Base-by-base conservation (phyloP, 2,888 invertebrate genomes). In the Agrotis exclamationis region DNA sequence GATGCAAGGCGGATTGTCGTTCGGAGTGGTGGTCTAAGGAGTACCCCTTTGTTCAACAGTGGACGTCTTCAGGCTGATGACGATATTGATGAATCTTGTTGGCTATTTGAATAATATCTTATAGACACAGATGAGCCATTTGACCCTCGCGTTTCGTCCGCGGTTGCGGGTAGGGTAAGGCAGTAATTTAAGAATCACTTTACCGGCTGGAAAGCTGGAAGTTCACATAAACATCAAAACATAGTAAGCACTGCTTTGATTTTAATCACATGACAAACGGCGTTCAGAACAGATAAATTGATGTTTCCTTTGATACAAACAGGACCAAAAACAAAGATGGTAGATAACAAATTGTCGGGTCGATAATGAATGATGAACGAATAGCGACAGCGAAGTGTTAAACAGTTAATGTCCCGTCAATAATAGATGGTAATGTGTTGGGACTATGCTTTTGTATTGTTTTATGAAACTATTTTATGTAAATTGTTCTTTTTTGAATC, bases 361-460 rank as follows among this genome's bases (percentile, higher is more conserved):
- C 74, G 71, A 63, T 75, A 71, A 63, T 78, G 62, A 63, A 2
- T 78, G 62, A 58, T 77, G 45, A 53, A 53, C 47, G 14, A 47
- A 28, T 51, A 9, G 20, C n/a, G 45, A 47, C 11, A 6, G 0
- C 39, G 47, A 58, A 48, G 51, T 58, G n/a, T 76, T 56, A 56
- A 24, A 74, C 60, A 76, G 28, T 76, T 51, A 76, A 68, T 74
- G 77, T 50, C 39, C 28, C 14, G 14, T 44, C 57, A 48, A 51
- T 78, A 22, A 76, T 71, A 63, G 33, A 77, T 57, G 57, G 57
- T 57, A 76, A 57, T 57, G 51, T 59, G 50, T 28, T 45, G 7
- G 48, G 68, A 59, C 33, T 57, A 16, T 48, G 18, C 47, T 44
- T 74, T 74, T 24, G 22, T 59, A 51, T 51, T 39, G 18, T 47